These are phyloP conservation scores for Thymelicus lineola DNA, from an alignment of 2,888 invertebrate genomes.

Conservation along the genomic window DNA sequence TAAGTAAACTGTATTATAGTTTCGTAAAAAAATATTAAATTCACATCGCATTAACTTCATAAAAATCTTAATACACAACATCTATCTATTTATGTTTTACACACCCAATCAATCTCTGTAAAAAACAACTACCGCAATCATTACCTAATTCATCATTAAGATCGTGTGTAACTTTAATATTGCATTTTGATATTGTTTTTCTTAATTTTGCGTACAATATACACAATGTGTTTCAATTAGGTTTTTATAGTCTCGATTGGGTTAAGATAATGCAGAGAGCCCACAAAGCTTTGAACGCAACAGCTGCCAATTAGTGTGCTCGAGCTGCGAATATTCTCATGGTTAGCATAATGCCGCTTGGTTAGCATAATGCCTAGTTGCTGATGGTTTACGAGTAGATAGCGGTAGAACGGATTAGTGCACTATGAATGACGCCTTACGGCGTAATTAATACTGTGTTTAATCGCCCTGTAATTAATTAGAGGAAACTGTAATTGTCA, in stretches of 20 bases:
- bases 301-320: slow-evolving; percentile 73
- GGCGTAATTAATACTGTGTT: slow-evolving; percentile 1
- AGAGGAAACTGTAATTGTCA: slow-evolving; percentile 35
- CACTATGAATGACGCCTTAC: slow-evolving; percentile 45
- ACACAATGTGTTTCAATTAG: slow-evolving; percentile 59
- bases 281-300: slow-evolving; percentile 73
- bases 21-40: no score
- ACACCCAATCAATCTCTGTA: neutral
- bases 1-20: no score
- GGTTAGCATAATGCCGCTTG: slow-evolving; percentile 69
- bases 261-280: slow-evolving; percentile 60
- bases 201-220: slow-evolving; percentile 17
- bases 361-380: slow-evolving; percentile 67
- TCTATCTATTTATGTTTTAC: neutral
- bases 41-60: no score
- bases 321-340: slow-evolving; percentile 70
- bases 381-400: slow-evolving; percentile 50
- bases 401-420: slow-evolving; percentile 48
- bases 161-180: neutral
- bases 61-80: neutral
- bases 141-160: slow-evolving; percentile 32
- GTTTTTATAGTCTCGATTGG: slow-evolving; percentile 62
- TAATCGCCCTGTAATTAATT: slow-evolving; percentile 28
- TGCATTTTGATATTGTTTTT: slow-evolving; percentile 1
- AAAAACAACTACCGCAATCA: neutral